Evolutionary conservation across 2,888 invertebrate genomes (phyloP).

Genomic region (Antheraea yamamai): DNA sequence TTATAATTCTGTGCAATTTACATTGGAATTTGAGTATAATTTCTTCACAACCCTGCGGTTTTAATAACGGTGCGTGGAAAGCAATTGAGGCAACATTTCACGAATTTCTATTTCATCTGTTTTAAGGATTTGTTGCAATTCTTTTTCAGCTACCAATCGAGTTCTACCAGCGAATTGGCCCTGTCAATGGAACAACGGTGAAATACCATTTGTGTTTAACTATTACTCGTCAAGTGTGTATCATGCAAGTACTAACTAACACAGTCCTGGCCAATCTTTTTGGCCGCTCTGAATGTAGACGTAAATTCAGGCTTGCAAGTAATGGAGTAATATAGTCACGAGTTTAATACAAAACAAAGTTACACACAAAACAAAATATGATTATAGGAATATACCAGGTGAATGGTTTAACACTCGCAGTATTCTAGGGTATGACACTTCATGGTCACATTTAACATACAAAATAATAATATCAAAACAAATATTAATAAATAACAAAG

Average conservation of each 20-base stretch:
- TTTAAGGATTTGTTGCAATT: conserved; percentile 28
- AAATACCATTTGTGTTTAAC: conserved; percentile 57
- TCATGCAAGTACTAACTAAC: background rate
- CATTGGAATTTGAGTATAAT: conserved; percentile 50
- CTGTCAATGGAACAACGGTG: conserved; percentile 51
- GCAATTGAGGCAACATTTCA: conserved; percentile 31
- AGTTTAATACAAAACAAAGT: too few species aligned
- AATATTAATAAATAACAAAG: too few species aligned
- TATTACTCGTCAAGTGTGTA: conserved; percentile 58
- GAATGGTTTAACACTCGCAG: too few species aligned
- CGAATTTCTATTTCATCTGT: conserved; percentile 24
- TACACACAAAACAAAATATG: too few species aligned
- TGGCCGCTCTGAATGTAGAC: too few species aligned
- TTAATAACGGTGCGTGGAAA: conserved; percentile 40
- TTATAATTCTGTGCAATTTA: conserved; percentile 52
- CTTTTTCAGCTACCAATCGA: conserved; percentile 35
- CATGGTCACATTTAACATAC: too few species aligned
- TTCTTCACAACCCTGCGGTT: conserved; percentile 41
- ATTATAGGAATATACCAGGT: too few species aligned
- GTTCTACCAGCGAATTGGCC: conserved; percentile 53
- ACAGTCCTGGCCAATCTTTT: too few species aligned
- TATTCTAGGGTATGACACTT: too few species aligned
- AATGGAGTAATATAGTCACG: too few species aligned
- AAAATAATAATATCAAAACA: too few species aligned
- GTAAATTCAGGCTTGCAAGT: too few species aligned